A percentile compares a stretch with the other conserved stretches of the same genome.
Conservation (phyloP, 1,140 invertebrate species). For the Drosophila kepulauana region DNA sequence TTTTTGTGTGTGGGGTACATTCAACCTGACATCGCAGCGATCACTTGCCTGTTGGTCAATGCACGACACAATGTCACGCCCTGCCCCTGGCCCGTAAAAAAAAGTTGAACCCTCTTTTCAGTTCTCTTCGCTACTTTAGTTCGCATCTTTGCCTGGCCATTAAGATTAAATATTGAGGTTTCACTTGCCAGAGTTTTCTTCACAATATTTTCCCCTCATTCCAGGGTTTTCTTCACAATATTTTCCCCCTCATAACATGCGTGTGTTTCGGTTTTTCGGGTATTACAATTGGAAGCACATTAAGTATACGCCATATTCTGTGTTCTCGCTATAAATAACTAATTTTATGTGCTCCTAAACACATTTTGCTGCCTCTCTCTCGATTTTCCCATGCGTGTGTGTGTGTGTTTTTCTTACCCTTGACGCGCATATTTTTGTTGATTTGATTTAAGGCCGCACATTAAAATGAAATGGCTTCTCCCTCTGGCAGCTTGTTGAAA, state of each 20-base stretch:
- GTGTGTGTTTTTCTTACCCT: constrained; percentile 48
- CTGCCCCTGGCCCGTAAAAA: too few relatives aligned
- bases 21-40: constrained; percentile 59
- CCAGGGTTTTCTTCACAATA: not conserved
- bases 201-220: not conserved
- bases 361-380: not conserved
- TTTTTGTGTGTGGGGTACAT: constrained; percentile 56
- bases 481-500: constrained; percentile 44
- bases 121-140: not conserved
- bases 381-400: constrained; percentile 18
- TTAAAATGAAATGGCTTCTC: constrained; percentile 61
- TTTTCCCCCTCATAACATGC: not conserved
- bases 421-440: constrained; percentile 26
- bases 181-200: not conserved
- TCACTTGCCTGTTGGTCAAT: constrained; percentile 43
- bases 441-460: constrained; percentile 72
- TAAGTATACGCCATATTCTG: constrained; percentile 51
- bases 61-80: constrained; percentile 35
- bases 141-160: not conserved
- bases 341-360: constrained; percentile 40
- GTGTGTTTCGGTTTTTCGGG: constrained; percentile 1
- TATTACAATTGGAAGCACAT: constrained; percentile 45
- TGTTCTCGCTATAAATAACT: constrained; percentile 42
- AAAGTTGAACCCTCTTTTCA: too few relatives aligned
- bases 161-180: constrained; percentile 6